Percentiles rank a stretch among this genome's conserved stretches.
These are phyloP conservation scores for Malurus splendens DNA, from an alignment of 2,797 vertebrate genomes.

Conservation along the genomic window DNA sequence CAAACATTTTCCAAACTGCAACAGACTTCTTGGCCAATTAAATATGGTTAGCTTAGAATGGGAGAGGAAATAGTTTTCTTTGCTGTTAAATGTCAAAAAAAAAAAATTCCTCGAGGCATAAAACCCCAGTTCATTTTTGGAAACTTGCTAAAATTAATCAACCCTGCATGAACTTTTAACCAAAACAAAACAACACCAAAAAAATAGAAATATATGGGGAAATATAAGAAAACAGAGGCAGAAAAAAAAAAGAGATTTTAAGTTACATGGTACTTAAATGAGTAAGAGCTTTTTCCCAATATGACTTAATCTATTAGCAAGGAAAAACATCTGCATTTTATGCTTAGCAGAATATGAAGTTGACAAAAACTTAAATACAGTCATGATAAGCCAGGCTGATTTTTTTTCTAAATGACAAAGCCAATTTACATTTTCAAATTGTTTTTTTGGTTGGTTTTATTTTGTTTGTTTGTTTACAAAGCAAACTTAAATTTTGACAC, in stretches of 20 bases:
- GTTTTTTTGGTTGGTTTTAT: neutral
- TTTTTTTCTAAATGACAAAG: neutral
- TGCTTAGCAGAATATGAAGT: neutral
- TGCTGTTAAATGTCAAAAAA: constrained; percentile 84
- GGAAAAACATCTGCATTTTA: neutral
- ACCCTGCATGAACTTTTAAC: neutral
- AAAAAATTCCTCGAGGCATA: constrained; percentile 67
- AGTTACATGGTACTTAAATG: neutral
- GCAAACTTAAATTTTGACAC: neutral
- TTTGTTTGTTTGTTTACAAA: neutral
- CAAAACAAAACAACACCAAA: neutral
- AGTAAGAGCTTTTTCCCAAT: neutral
- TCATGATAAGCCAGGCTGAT: neutral
- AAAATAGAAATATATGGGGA: neutral
- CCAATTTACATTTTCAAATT: neutral
- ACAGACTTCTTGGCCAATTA: constrained; percentile 85
- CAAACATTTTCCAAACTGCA: constrained; percentile 82
- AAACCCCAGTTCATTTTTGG: constrained; percentile 74
- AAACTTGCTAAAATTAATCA: constrained; percentile 67
- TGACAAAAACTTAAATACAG: neutral
- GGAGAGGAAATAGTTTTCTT: constrained; percentile 85
- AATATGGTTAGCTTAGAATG: constrained; percentile 79
- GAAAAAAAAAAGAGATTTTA: neutral
- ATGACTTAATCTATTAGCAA: neutral
- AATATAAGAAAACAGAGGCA: neutral